Conservation (phyloP, 2,888 invertebrate species). For the Nematopogon swammerdamellus region DNA sequence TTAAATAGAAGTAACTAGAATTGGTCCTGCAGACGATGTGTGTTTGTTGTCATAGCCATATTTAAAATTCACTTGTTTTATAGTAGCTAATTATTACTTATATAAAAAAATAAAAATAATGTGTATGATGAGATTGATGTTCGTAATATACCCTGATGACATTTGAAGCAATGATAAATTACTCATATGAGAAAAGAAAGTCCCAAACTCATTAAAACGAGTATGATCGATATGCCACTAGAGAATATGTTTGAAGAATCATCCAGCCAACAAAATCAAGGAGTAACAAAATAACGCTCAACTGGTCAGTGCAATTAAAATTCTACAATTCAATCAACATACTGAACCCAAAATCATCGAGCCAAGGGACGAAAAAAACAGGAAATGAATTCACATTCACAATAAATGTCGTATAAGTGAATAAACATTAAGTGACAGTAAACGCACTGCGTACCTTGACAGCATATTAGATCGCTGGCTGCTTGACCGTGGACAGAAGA, state of each 20-base stretch:
- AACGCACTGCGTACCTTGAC: constrained; percentile 46
- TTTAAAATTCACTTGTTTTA: too few relatives aligned
- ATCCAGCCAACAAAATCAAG: background rate
- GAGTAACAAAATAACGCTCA: background rate
- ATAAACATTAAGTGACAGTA: constrained; percentile 10
- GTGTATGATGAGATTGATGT: too few relatives aligned
- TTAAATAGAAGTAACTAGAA: too few relatives aligned
- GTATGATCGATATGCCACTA: background rate
- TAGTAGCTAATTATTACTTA: too few relatives aligned
- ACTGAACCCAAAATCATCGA: constrained; percentile 2
- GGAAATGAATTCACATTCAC: constrained; percentile 12
- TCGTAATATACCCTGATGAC: too few relatives aligned
- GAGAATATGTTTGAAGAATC: background rate
- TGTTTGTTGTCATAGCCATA: too few relatives aligned
- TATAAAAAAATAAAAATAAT: too few relatives aligned
- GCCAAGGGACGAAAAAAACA: constrained; percentile 10
- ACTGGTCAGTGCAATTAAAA: background rate
- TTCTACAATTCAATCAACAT: background rate
- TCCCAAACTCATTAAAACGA: background rate
- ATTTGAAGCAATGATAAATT: too few relatives aligned
- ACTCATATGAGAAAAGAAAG: too few relatives aligned
- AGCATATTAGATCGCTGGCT: constrained; percentile 54
- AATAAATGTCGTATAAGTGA: constrained; percentile 13
- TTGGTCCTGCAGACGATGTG: too few relatives aligned
- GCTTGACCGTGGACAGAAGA: constrained; percentile 47